phyloP scores from a whole-genome alignment of 2,888 invertebrate species.

The Oscheius sp. region DNA sequence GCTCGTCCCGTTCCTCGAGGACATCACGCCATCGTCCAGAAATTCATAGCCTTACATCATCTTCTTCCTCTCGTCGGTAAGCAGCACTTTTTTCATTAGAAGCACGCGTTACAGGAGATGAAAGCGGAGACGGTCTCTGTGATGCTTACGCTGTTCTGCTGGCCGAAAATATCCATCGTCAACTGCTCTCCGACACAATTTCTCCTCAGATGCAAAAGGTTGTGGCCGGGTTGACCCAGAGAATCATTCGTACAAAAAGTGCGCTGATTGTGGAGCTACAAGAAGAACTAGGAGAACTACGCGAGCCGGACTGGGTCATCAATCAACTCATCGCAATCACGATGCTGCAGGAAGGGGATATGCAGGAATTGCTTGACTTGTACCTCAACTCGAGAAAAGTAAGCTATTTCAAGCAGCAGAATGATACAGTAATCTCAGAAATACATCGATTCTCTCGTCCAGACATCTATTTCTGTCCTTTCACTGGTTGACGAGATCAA shows the following conservation, averaged over 20 bases:
- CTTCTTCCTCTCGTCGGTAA: slow-evolving; percentile 54
- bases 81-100: background rate
- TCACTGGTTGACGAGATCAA: slow-evolving; percentile 56
- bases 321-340: slow-evolving; percentile 63
- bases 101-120: slow-evolving; percentile 18
- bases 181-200: slow-evolving; percentile 54
- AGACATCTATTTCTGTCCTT: slow-evolving; percentile 52
- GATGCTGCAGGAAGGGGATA: slow-evolving; percentile 55
- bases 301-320: slow-evolving; percentile 62
- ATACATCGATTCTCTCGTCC: slow-evolving; percentile 43
- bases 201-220: slow-evolving; percentile 49
- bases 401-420: background rate
- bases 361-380: slow-evolving; percentile 60
- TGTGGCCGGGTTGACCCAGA: slow-evolving; percentile 41
- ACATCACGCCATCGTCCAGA: slow-evolving; percentile 45
- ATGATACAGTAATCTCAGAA: slow-evolving; percentile 29
- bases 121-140: slow-evolving; percentile 58
- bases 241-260: slow-evolving; percentile 42
- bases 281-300: slow-evolving; percentile 43
- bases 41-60: slow-evolving; percentile 52
- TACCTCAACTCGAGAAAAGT: slow-evolving; percentile 66
- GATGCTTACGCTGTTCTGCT: slow-evolving; percentile 66
- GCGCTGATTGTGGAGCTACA: slow-evolving; percentile 39
- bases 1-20: slow-evolving; percentile 44
- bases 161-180: slow-evolving; percentile 65